Evolutionary conservation across 1,140 invertebrate genomes (phyloP), one percentile per base, ranked within the genome.

Genomic region (Tetragonula clypearis): DNA sequence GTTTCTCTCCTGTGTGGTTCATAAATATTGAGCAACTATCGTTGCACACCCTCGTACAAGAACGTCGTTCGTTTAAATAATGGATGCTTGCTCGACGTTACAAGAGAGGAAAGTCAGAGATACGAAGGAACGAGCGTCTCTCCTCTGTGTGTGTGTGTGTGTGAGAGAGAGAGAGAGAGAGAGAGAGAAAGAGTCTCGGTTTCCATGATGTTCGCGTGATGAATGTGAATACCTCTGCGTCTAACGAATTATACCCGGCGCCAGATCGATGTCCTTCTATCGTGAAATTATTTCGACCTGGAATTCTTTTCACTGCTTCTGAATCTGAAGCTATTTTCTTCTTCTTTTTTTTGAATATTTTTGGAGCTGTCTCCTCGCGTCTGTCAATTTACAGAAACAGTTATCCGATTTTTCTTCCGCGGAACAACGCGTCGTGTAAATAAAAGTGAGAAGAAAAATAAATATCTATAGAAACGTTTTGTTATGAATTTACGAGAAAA

Each of bases 41-140:
- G 69, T 17, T 60, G 55, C 41, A 53, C 73, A 58, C 66, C 71
- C 80, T 76, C 73, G n/a, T 62, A 26, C 55, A 41, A 56, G 80
- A 41, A 81, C 41, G 26, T 65, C 73, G 79, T 82, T 76, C 66
- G 73, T 62, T 86, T 86, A 86, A 86, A 83, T 86, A 86, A 86
- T 76, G 80, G 65, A 72, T 66, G 78, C 58, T 49, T 19, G 56
- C 53, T 0, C n/a, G 35, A 60, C 65, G 65, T 21, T 12, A 19
- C n/a, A 62, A 65, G 26, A 19, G 68, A 19, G 26, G 72, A 68
- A 68, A 49, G 53, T 49, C 53, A 30, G 62, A 66, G 60, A 49
- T 8, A n/a, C 35, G 23, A 14, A 41, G 56, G 23, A 55, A 14
- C 55, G 35, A 19, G 23, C 6, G 15, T n/a, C 30, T 30, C 65